Base-by-base conservation (phyloP, 2,113 vertebrate species). In the Catagonus wagneri region DNA sequence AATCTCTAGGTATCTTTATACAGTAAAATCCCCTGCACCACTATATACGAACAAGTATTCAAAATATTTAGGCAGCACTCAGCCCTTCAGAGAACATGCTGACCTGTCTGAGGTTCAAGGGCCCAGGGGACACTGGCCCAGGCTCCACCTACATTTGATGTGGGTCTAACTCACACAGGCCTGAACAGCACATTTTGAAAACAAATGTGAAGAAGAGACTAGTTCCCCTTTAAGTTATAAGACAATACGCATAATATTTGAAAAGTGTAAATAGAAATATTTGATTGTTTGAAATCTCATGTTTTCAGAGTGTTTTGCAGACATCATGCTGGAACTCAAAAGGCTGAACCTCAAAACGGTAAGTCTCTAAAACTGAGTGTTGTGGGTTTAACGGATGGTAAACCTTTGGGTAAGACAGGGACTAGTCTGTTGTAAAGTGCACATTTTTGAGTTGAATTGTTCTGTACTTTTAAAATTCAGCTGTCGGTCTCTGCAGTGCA, bases 241-340 rank as follows among this genome's bases (percentile, higher is more conserved):
- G 54, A 91, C 93, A 95, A 27, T 50, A 22, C 58, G 61, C 4
- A 54, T 60, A 29, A 56, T 50, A 76, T 69, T 93, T 94, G 14
- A 93, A 84, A 97, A 90, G 16, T 36, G 1, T 80, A 89, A 94
- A 72, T 81, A 92, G 94, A 83, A 95, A 65, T 81, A 90, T n/a
- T 75, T 94, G 87, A 84, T 78, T 96, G 95, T 96, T 95, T 98
- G 74, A 95, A 98, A 98, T 92, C 88, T 50, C 85, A 52, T 96
- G 83, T 98, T 98, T 98, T 85, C 97, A 99, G 98, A 96, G 89
- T 99, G 85, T 97, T 98, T 88, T 99, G 98, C 97, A 94, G 91
- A 97, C 96, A 98, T 69, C 98, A 99, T 97, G 97, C 96, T 92
- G 36, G 13, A 34, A 4, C 23, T 72, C 36, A 34, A 72, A 60